phyloP scores from a whole-genome alignment of 2,888 invertebrate genomes.

The Timema cristinae region DNA sequence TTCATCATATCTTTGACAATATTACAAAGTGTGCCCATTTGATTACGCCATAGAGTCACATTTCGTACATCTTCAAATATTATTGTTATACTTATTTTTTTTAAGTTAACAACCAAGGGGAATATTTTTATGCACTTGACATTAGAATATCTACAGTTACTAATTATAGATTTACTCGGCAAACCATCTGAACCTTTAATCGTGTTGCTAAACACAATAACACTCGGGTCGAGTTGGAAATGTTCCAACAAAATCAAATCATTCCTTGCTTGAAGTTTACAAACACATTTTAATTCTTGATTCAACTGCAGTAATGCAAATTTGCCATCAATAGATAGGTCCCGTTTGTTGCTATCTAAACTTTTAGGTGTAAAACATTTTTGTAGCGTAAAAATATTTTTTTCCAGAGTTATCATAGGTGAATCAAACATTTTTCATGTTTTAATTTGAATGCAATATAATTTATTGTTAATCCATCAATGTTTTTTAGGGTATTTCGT shows the following conservation, averaged over 20 bases:
- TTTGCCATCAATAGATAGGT: neutral
- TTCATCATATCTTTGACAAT: conserved; percentile 36
- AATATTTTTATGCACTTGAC: conserved; percentile 28
- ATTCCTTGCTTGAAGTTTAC: conserved; percentile 30
- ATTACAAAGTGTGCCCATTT: conserved; percentile 21
- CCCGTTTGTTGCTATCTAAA: neutral
- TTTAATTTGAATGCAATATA: too few species aligned
- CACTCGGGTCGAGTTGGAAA: conserved; percentile 33
- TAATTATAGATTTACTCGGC: neutral
- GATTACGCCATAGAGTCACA: conserved; percentile 29
- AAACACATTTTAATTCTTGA: conserved; percentile 25
- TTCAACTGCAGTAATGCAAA: conserved; percentile 19
- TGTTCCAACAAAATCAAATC: conserved; percentile 27
- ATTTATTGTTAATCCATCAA: too few species aligned
- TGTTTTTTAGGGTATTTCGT: too few species aligned
- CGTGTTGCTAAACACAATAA: conserved; percentile 24
- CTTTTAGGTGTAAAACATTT: conserved; percentile 24
- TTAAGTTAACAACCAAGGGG: conserved; percentile 28
- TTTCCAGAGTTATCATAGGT: neutral
- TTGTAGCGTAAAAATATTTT: conserved; percentile 13
- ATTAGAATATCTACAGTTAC: conserved; percentile 2
- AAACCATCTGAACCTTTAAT: conserved; percentile 14
- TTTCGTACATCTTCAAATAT: conserved; percentile 31
- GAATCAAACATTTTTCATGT: too few species aligned
- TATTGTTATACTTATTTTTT: conserved; percentile 31